These are phyloP conservation scores for Intellagama lesueurii DNA, from an alignment of 2,797 vertebrate genomes.

Conservation along the genomic window DNA sequence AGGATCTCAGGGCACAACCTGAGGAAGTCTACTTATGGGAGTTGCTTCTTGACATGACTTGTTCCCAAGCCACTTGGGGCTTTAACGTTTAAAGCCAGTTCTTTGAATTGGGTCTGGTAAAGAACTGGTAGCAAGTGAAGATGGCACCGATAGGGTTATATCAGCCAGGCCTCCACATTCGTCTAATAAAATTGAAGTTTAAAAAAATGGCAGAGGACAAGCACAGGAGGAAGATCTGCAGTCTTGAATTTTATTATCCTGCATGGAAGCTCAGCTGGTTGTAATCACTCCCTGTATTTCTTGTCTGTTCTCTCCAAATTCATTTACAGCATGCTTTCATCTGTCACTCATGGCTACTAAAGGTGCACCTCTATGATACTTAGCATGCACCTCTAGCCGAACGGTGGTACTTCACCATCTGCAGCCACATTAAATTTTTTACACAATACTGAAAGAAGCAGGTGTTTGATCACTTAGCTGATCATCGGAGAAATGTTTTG, in stretches of 20 bases:
- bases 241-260: constrained; percentile 7
- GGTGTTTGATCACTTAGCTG: constrained; percentile 32
- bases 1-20: too few species aligned
- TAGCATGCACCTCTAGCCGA: constrained; percentile 24
- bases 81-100: background rate
- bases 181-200: too few species aligned
- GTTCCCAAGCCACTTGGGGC: too few species aligned
- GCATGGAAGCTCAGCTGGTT: constrained; percentile 26
- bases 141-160: background rate
- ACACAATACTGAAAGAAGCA: constrained; percentile 38
- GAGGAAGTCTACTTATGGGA: background rate
- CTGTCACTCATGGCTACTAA: constrained; percentile 27
- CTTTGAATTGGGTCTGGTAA: background rate
- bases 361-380: background rate
- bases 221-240: constrained; percentile 11
- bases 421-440: background rate
- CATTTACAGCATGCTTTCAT: constrained; percentile 17
- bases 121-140: background rate
- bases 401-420: background rate
- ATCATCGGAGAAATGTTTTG: constrained; percentile 36
- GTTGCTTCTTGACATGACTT: too few species aligned
- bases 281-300: background rate
- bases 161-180: background rate
- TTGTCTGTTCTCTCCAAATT: constrained; percentile 27
- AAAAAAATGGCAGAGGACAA: constrained; percentile 29